phyloP scores from a whole-genome alignment of 2,113 vertebrate genomes.

The Laterallus jamaicensis region DNA sequence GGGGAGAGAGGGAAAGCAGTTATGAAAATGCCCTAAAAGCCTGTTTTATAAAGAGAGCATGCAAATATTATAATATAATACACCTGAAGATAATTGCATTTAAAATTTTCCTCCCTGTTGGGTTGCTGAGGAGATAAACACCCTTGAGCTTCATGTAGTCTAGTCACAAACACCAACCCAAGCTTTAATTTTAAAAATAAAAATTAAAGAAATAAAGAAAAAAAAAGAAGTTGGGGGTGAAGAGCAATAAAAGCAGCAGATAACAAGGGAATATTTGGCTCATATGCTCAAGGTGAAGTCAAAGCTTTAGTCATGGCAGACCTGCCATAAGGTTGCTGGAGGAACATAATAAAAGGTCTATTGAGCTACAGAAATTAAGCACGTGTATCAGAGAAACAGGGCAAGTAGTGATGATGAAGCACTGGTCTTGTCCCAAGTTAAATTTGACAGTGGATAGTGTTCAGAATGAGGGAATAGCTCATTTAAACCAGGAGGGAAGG shows the following conservation, averaged over 20 bases:
- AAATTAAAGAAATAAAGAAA: too few relatives aligned
- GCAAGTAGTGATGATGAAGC: neutral
- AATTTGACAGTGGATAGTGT: neutral
- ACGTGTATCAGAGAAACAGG: neutral
- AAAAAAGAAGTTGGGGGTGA: neutral
- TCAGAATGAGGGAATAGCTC: neutral
- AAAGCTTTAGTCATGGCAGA: neutral
- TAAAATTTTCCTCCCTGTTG: neutral
- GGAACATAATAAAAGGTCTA: neutral
- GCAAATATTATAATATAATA: neutral
- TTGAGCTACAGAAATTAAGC: neutral
- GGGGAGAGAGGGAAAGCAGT: neutral
- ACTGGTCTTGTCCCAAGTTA: neutral
- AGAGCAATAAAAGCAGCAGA: neutral
- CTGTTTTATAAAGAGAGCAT: neutral
- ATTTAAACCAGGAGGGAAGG: neutral
- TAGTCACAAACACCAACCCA: neutral
- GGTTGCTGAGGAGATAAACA: slow-evolving; percentile 1
- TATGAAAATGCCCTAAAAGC: slow-evolving; percentile 37
- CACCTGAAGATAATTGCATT: slow-evolving; percentile 44
- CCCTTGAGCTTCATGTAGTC: neutral
- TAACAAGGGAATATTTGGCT: neutral
- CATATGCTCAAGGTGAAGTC: neutral
- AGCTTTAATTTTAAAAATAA: neutral
- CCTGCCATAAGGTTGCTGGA: neutral